Evolutionary conservation across 1,140 invertebrate genomes (phyloP), one percentile per base, ranked within the genome.

Genomic region (Leucophenga varia): DNA sequence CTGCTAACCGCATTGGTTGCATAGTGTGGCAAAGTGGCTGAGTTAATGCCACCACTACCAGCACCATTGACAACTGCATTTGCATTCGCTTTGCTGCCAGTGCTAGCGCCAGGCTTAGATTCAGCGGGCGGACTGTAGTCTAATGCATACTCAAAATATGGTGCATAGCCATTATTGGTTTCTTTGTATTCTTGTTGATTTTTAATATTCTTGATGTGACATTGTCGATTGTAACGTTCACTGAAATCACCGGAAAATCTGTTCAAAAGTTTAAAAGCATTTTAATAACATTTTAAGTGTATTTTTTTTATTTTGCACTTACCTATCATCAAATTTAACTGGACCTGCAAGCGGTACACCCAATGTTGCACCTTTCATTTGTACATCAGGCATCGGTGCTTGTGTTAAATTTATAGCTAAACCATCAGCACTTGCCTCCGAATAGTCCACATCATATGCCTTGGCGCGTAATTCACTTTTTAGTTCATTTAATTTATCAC

Each of bases 401-500:
- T 63, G 70, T 8, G 64, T 68, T 0, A 73, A 37, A 54, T 68
- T 73, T 13, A 73, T 71, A 42, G 73, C 61, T 42, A 73, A 44
- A 0, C 67, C 61, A 21, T 73, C 73, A 19, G 54, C 54, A 13
- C 59, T 57, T 1, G 79, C 79, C 52, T 81, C 80, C 0, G 80
- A 80, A 57, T 81, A 81, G 39, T 81, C 79, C 25, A 60, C 64
- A 79, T 87, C 79, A 77, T 83, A 93, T 43, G 87, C 90, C 48
- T 90, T 89, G 31, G 91, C 88, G 52, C 91, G 79, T 43, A 93
- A 81, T 75, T 95, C 91, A 36, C 90, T 80, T 77, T 95, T 95
- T 64, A 94, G 77, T 76, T 94, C 91, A 51, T 90, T 93, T 58
- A 94, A 87, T 70, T 93, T 92, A 38, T 92, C 94, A 61, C 88